phyloP scores from a whole-genome alignment of 2,113 vertebrate species.

The Hymenochirus boettgeri region DNA sequence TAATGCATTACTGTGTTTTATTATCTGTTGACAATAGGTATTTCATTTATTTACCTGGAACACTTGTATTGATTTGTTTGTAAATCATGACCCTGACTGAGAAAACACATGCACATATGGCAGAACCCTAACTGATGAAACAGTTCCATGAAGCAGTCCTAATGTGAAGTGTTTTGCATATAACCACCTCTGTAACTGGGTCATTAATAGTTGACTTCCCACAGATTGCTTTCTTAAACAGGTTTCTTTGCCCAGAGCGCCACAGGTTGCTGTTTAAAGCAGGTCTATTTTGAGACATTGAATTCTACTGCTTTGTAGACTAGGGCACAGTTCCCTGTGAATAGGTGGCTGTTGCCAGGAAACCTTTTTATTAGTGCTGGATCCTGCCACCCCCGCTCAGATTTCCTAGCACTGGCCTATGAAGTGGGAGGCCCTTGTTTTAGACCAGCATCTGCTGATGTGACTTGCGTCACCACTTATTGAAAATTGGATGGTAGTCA shows the following conservation, averaged over 20 bases:
- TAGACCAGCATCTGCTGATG: slow-evolving; percentile 12
- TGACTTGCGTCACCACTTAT: slow-evolving; percentile 28
- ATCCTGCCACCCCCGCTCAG: slow-evolving; percentile 16
- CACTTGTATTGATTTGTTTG: no score
- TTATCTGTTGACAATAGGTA: no score
- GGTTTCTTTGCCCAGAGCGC: slow-evolving; percentile 21
- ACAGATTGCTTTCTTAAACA: slow-evolving; percentile 14
- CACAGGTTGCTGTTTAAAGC: slow-evolving; percentile 32
- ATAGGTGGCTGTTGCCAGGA: slow-evolving; percentile 30
- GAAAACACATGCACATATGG: no score
- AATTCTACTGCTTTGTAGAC: slow-evolving; percentile 9
- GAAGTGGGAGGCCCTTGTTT: slow-evolving; percentile 20
- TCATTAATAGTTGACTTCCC: slow-evolving; percentile 7
- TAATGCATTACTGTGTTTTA: no score
- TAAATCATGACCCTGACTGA: no score
- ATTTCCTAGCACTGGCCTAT: slow-evolving; percentile 13
- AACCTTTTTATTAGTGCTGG: slow-evolving; percentile 14
- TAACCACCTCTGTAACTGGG: not conserved
- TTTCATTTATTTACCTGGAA: no score
- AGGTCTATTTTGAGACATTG: slow-evolving; percentile 31
- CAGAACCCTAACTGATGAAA: no score
- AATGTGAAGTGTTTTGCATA: not conserved
- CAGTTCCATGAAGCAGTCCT: not conserved
- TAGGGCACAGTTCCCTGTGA: slow-evolving; percentile 26
- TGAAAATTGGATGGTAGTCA: slow-evolving; percentile 24